phyloP scores from a whole-genome alignment of 2,797 vertebrate genomes.

The Halcyon leucocephala region DNA sequence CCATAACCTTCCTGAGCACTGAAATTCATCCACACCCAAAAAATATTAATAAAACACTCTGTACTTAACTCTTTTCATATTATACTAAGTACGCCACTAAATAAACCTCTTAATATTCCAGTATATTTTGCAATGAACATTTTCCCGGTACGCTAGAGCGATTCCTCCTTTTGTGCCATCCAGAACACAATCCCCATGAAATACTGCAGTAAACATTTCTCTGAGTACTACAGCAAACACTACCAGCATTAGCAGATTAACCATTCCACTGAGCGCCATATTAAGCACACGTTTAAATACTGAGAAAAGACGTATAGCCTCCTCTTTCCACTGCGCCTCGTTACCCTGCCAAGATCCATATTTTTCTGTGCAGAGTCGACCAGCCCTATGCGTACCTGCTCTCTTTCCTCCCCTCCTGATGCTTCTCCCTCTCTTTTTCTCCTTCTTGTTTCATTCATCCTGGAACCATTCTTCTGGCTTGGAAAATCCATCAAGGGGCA shows the following conservation, averaged over 20 bases:
- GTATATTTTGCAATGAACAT: constrained; percentile 78
- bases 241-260: constrained; percentile 79
- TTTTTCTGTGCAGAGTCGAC: constrained; percentile 41
- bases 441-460: background rate
- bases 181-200: constrained; percentile 79
- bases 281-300: constrained; percentile 82
- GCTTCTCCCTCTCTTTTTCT: background rate
- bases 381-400: background rate
- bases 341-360: constrained; percentile 75
- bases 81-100: constrained; percentile 70
- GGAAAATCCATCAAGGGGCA: background rate
- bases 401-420: background rate
- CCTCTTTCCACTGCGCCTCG: constrained; percentile 69
- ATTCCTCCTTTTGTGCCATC: constrained; percentile 78
- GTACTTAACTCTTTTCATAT: constrained; percentile 71
- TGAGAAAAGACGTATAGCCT: constrained; percentile 75
- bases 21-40: constrained; percentile 68
- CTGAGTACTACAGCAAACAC: constrained; percentile 79
- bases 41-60: constrained; percentile 71
- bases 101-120: constrained; percentile 79
- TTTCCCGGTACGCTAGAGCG: constrained; percentile 73
- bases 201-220: constrained; percentile 81
- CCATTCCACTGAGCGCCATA: constrained; percentile 80
- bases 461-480: background rate
- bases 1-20: constrained; percentile 54